phyloP scores from a whole-genome alignment of 1,140 invertebrate species.

The Streblospio benedicti region DNA sequence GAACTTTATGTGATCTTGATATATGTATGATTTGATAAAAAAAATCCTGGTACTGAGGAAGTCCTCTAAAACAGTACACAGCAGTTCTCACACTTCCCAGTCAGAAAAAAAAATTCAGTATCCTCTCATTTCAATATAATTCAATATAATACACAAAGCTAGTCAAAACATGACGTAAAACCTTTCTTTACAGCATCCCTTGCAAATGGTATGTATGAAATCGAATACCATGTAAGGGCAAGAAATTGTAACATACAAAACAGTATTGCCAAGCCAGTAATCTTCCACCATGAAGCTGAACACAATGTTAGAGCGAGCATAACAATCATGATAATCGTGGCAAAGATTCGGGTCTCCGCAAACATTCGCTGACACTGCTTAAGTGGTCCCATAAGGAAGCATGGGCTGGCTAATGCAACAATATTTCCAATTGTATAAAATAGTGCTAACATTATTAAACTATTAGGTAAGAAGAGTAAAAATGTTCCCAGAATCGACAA shows the following conservation, averaged over 20 bases:
- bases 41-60: too few relatives aligned
- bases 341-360: slow-evolving; percentile 71
- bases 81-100: too few relatives aligned
- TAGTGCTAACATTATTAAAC: slow-evolving; percentile 64
- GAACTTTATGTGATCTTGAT: too few relatives aligned
- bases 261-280: slow-evolving; percentile 63
- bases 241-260: slow-evolving; percentile 80
- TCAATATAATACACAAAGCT: too few relatives aligned
- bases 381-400: slow-evolving; percentile 80
- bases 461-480: slow-evolving; percentile 61
- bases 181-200: slow-evolving; percentile 48
- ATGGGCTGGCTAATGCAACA: slow-evolving; percentile 66
- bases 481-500: slow-evolving; percentile 49
- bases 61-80: too few relatives aligned
- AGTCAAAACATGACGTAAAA: slow-evolving; percentile 27
- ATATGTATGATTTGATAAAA: too few relatives aligned
- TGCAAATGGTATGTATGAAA: slow-evolving; percentile 89
- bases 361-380: slow-evolving; percentile 90
- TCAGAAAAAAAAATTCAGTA: too few relatives aligned
- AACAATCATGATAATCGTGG: slow-evolving; percentile 67
- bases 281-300: slow-evolving; percentile 59
- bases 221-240: slow-evolving; percentile 87
- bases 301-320: slow-evolving; percentile 66
- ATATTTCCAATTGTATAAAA: slow-evolving; percentile 80
- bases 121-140: too few relatives aligned